A percentile compares a stretch with the other conserved stretches of the same genome.
Conservation (phyloP, 1,140 invertebrate species). For the Centruroides sculpturatus region DNA sequence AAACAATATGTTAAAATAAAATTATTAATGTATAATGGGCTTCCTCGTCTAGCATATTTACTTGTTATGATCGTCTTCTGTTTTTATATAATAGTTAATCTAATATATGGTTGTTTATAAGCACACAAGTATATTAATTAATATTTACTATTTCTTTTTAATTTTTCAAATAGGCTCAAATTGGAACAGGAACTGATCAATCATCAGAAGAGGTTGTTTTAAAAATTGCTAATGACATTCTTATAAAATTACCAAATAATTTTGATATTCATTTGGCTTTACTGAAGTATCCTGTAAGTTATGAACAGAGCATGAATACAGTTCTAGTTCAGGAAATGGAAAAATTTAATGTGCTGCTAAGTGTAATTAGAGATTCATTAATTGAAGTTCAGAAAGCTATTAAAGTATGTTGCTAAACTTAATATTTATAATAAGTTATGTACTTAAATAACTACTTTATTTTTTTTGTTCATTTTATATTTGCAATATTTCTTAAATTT, state of each 20-base stretch:
- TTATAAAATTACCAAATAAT: conserved; percentile 32
- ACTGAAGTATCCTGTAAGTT: conserved; percentile 34
- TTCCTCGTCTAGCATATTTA: too few relatives aligned
- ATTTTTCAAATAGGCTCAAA: background rate
- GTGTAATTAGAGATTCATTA: conserved; percentile 31
- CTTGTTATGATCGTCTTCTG: too few relatives aligned
- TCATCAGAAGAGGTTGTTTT: conserved; percentile 33
- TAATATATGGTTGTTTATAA: too few relatives aligned
- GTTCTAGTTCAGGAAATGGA: conserved; percentile 42
- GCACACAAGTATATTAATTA: background rate
- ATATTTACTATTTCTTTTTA: background rate
- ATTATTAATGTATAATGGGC: too few relatives aligned
- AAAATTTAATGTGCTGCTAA: conserved; percentile 34
- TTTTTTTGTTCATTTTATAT: too few relatives aligned
- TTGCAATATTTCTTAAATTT: too few relatives aligned
- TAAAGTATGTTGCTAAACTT: conserved; percentile 23
- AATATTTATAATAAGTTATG: background rate
- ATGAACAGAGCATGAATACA: conserved; percentile 40
- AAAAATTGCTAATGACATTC: conserved; percentile 27
- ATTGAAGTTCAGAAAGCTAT: conserved; percentile 35
- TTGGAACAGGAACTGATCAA: conserved; percentile 24
- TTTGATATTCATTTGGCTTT: conserved; percentile 33
- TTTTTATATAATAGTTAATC: too few relatives aligned
- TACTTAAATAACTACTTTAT: too few relatives aligned
- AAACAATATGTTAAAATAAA: too few relatives aligned